These are phyloP conservation scores for Trachelus troglodyta DNA, from an alignment of 2,888 invertebrate species.

Conservation along the genomic window DNA sequence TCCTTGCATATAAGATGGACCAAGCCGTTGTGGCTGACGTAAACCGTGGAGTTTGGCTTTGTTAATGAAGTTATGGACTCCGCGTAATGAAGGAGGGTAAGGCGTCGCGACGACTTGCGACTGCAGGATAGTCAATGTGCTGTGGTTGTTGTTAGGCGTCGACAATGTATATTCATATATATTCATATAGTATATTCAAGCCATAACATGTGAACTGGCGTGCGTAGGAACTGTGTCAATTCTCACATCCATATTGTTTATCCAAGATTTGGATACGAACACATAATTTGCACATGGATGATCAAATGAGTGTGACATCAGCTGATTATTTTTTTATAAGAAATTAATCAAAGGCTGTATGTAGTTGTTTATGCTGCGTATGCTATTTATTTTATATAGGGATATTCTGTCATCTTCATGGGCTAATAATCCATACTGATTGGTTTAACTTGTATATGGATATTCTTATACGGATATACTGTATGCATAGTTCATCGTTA, in stretches of 20 bases:
- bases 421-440: background rate
- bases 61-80: slow-evolving; percentile 64
- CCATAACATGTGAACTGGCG: slow-evolving; percentile 36
- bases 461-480: background rate
- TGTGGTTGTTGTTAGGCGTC: slow-evolving; percentile 55
- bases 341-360: no score
- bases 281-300: background rate
- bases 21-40: background rate
- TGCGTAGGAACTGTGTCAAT: slow-evolving; percentile 20
- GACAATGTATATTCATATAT: slow-evolving; percentile 61
- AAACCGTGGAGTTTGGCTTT: slow-evolving; percentile 39
- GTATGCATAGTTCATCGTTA: background rate
- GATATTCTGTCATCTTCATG: background rate
- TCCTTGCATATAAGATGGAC: background rate
- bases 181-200: slow-evolving; percentile 46
- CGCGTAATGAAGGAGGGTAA: slow-evolving; percentile 56
- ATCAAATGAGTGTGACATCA: no score
- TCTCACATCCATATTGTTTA: background rate
- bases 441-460: background rate
- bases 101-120: slow-evolving; percentile 18
- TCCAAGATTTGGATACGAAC: background rate
- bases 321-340: no score
- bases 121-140: slow-evolving; percentile 61
- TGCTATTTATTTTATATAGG: no score
- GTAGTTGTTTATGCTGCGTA: no score